Conservation (phyloP, 2,888 invertebrate genomes). For the Danaus chrysippus region DNA sequence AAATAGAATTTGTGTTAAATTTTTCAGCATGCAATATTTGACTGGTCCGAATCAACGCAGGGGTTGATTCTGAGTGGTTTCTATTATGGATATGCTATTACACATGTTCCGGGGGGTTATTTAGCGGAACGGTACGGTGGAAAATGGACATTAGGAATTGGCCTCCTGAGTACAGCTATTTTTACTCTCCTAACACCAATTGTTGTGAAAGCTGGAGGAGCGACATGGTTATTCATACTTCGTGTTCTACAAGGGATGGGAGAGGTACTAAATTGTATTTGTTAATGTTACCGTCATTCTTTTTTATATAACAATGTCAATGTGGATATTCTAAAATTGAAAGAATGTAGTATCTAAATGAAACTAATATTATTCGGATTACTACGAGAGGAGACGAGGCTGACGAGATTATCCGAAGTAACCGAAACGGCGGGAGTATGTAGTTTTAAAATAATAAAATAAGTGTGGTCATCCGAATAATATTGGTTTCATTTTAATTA, state of each 20-base stretch:
- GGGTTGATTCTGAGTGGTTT: slow-evolving; percentile 89
- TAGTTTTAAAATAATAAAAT: too few species aligned
- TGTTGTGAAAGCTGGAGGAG: slow-evolving; percentile 80
- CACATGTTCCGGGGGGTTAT: slow-evolving; percentile 91
- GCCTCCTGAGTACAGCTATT: slow-evolving; percentile 88
- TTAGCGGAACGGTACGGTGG: slow-evolving; percentile 91
- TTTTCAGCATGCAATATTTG: slow-evolving; percentile 76
- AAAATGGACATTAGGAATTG: slow-evolving; percentile 89
- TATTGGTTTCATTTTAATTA: too few species aligned
- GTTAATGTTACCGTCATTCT: too few species aligned
- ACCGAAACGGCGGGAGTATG: too few species aligned
- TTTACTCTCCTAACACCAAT: slow-evolving; percentile 90
- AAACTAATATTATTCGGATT: too few species aligned
- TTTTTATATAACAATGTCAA: too few species aligned
- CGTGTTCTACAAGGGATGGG: slow-evolving; percentile 88
- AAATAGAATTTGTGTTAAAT: not conserved
- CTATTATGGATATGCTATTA: slow-evolving; percentile 92
- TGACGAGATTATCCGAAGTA: too few species aligned
- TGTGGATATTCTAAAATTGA: too few species aligned
- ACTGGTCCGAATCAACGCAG: slow-evolving; percentile 87
- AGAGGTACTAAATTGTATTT: slow-evolving; percentile 71
- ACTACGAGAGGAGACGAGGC: too few species aligned
- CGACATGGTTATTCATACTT: slow-evolving; percentile 77
- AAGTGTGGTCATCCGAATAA: too few species aligned
- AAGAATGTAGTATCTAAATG: too few species aligned